Conservation (phyloP, 37 sponge, comb jelly and placozoan species). For the Corticium candelabrum region DNA sequence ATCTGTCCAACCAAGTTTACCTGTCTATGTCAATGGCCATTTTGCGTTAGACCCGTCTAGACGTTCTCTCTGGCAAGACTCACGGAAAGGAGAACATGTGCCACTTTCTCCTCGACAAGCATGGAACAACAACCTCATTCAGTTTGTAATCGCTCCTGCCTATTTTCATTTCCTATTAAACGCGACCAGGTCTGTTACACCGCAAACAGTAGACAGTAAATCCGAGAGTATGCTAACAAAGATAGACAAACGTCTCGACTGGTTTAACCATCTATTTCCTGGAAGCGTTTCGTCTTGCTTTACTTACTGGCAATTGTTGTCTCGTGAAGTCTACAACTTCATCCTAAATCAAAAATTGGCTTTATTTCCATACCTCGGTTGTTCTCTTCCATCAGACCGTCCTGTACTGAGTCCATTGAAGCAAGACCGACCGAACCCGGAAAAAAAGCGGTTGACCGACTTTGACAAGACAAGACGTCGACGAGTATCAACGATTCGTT, state of each 20-base stretch:
- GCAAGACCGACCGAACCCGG: neutral
- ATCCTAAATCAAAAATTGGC: neutral
- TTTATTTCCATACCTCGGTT: too few species aligned
- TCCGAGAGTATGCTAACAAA: too few species aligned
- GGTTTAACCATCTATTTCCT: neutral
- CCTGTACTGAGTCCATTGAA: neutral
- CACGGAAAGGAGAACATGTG: neutral
- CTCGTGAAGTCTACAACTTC: neutral
- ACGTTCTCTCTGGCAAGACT: constrained; percentile 23
- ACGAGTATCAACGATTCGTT: neutral
- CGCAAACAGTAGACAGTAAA: too few species aligned
- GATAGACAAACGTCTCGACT: neutral
- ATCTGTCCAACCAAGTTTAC: constrained; percentile 26
- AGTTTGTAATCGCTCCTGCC: neutral
- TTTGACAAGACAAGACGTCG: neutral
- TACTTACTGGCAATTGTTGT: neutral
- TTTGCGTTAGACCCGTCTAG: constrained; percentile 47
- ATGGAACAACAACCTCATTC: neutral
- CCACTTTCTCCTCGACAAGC: too few species aligned
- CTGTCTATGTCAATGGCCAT: constrained; percentile 64
- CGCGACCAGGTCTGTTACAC: too few species aligned
- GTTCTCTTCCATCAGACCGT: too few species aligned
- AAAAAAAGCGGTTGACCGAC: neutral
- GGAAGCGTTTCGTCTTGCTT: neutral
- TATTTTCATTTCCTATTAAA: neutral